Percentiles rank a stretch among this genome's conserved stretches.
phyloP scores from a whole-genome alignment of 2,113 vertebrate genomes.

The Anolis carolinensis region DNA sequence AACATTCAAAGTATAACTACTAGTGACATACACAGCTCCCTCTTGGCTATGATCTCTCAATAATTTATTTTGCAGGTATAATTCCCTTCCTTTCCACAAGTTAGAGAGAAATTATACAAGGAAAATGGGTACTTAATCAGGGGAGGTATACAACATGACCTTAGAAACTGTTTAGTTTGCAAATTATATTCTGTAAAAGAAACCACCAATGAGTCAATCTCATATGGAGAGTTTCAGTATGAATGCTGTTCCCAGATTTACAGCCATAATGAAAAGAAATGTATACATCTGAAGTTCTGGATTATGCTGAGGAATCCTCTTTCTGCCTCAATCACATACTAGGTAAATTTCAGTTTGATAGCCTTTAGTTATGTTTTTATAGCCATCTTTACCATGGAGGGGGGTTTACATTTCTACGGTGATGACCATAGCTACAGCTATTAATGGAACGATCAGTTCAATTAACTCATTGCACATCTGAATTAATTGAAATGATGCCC shows the following conservation, averaged over 20 bases:
- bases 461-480: too few species aligned
- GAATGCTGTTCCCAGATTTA: not conserved
- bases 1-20: constrained; percentile 6
- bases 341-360: not conserved
- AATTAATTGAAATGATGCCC: too few species aligned
- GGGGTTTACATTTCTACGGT: not conserved
- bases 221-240: not conserved
- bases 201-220: not conserved
- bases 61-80: constrained; percentile 26
- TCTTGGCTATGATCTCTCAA: constrained; percentile 31
- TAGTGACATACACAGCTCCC: constrained; percentile 11
- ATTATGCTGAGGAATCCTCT: not conserved
- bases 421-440: too few species aligned
- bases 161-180: constrained; percentile 8
- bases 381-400: too few species aligned
- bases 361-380: too few species aligned
- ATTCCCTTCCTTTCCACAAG: constrained; percentile 34
- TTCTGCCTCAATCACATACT: not conserved
- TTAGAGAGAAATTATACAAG: not conserved
- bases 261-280: not conserved
- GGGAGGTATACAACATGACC: not conserved
- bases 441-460: not conserved
- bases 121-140: not conserved
- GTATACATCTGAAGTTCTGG: not conserved
- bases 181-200: constrained; percentile 19